A percentile compares a stretch with the other conserved stretches of the same genome.
These are phyloP conservation scores for Oscheius sp. DNA, from an alignment of 2,888 invertebrate genomes.

Conservation along the genomic window DNA sequence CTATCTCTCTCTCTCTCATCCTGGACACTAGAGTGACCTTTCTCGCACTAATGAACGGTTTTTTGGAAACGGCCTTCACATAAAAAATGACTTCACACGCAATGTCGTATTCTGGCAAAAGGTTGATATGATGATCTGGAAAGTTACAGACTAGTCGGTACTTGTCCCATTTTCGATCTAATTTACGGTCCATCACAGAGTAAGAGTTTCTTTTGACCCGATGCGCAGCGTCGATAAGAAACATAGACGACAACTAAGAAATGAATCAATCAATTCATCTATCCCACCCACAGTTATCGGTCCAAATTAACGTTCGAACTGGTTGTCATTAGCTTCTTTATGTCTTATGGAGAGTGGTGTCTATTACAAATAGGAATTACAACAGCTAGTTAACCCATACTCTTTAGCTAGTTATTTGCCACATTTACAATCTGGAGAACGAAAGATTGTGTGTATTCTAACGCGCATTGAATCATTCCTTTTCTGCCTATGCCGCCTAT, in stretches of 20 bases:
- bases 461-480: too few species aligned
- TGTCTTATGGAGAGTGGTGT: too few species aligned
- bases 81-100: too few species aligned
- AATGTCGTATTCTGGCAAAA: too few species aligned
- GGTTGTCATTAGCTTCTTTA: slow-evolving; percentile 8
- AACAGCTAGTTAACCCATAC: too few species aligned
- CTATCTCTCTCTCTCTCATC: not conserved
- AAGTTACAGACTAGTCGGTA: not conserved
- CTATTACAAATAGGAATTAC: too few species aligned
- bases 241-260: not conserved
- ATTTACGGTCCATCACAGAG: not conserved
- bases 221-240: not conserved
- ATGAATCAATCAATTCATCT: not conserved
- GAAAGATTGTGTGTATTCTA: too few species aligned
- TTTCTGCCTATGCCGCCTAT: too few species aligned
- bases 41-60: not conserved
- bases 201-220: not conserved
- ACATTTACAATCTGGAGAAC: too few species aligned
- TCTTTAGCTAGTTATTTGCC: too few species aligned
- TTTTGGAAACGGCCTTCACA: too few species aligned
- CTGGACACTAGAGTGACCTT: not conserved
- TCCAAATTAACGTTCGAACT: slow-evolving; percentile 1
- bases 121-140: too few species aligned
- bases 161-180: not conserved
- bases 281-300: not conserved